These are phyloP conservation scores for Conus canariensis DNA, from an alignment of 2,888 invertebrate species.

Conservation along the genomic window DNA sequence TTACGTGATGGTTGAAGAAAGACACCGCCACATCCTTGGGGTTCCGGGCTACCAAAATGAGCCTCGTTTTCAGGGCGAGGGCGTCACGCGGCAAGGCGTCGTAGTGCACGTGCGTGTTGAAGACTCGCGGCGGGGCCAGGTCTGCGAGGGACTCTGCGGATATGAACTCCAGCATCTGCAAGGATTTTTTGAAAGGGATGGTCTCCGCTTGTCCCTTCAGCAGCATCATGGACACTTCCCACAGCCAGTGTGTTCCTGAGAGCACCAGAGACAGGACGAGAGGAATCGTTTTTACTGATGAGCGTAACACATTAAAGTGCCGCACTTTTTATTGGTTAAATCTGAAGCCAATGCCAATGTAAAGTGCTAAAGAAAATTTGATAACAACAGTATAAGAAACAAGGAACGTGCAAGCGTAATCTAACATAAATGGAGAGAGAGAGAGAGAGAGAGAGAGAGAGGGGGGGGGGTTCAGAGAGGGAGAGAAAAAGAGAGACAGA, in stretches of 20 bases:
- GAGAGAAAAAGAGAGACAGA: not conserved
- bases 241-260: conserved; percentile 41
- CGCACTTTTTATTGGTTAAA: too few species aligned
- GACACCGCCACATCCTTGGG: conserved; percentile 45
- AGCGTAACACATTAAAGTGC: too few species aligned
- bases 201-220: conserved; percentile 23
- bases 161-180: conserved; percentile 40
- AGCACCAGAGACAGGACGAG: not conserved
- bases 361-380: too few species aligned
- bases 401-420: too few species aligned
- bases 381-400: too few species aligned
- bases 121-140: conserved; percentile 18
- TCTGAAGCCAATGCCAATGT: too few species aligned
- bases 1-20: conserved; percentile 38
- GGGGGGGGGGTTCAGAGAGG: not conserved
- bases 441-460: not conserved
- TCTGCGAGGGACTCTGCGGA: not conserved
- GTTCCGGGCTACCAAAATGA: conserved; percentile 29
- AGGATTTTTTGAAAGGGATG: conserved; percentile 37
- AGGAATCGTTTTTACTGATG: not conserved
- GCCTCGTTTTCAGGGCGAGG: not conserved
- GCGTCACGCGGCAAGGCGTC: conserved; percentile 25
- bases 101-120: conserved; percentile 39
- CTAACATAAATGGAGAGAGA: too few species aligned
- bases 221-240: conserved; percentile 42